Evolutionary conservation across 1,140 invertebrate species (phyloP).

Genomic region (Cecropterus lyciades): DNA sequence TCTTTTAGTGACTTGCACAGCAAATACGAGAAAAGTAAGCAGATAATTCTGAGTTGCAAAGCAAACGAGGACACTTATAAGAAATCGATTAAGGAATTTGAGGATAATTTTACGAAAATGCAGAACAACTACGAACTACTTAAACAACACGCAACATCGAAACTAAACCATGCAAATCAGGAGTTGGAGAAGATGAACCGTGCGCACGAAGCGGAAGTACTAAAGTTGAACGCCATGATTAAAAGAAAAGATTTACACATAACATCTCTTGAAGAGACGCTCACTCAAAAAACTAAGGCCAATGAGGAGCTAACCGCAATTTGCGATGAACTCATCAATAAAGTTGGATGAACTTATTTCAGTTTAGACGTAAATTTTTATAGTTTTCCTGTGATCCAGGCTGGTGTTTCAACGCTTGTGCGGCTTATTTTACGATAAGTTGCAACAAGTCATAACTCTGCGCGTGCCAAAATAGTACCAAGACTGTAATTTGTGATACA

Average conservation of each 20-base stretch:
- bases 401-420: constrained; percentile 58
- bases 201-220: constrained; percentile 87
- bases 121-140: constrained; percentile 78
- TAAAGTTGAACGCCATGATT: constrained; percentile 89
- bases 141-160: constrained; percentile 79
- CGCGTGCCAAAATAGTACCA: constrained; percentile 57
- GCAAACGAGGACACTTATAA: constrained; percentile 74
- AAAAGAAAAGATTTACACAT: constrained; percentile 90
- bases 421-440: constrained; percentile 65
- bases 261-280: constrained; percentile 87
- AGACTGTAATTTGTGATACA: constrained; percentile 47
- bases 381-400: constrained; percentile 57
- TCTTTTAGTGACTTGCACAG: constrained; percentile 92
- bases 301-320: constrained; percentile 91
- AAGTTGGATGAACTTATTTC: constrained; percentile 70
- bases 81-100: constrained; percentile 70
- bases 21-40: constrained; percentile 82
- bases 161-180: constrained; percentile 84
- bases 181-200: constrained; percentile 88
- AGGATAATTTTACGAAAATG: constrained; percentile 76
- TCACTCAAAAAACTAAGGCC: constrained; percentile 90
- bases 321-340: constrained; percentile 92
- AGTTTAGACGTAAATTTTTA: constrained; percentile 43
- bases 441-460: constrained; percentile 52
- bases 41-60: constrained; percentile 76